phyloP scores from a whole-genome alignment of 2,888 invertebrate genomes.

The Parapristionchus giblindavisi region DNA sequence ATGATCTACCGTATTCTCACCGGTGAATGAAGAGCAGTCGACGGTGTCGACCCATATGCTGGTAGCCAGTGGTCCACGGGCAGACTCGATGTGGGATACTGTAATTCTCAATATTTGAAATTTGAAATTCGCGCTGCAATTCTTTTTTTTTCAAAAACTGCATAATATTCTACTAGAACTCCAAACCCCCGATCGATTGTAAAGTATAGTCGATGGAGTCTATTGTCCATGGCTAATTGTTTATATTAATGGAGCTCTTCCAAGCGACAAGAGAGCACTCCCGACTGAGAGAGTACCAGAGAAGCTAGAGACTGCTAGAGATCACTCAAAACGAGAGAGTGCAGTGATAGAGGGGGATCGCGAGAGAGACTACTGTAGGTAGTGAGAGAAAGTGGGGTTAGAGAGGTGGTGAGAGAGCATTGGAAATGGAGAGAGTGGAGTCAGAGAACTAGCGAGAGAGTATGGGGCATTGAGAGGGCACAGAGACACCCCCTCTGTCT shows the following conservation, averaged over 20 bases:
- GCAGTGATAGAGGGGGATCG: not conserved
- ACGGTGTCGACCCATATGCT: not conserved
- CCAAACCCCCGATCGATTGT: not conserved
- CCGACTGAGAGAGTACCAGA: not conserved
- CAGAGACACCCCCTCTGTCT: no score
- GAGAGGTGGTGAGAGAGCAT: no score
- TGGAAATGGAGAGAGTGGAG: not conserved
- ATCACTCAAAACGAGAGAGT: not conserved
- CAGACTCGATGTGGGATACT: slow-evolving; percentile 24
- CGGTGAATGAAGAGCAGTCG: not conserved
- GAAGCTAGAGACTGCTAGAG: not conserved
- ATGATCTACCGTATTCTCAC: not conserved
- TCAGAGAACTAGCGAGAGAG: not conserved
- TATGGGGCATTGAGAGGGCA: not conserved
- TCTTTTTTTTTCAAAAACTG: not conserved
- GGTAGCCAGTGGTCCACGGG: slow-evolving; percentile 24
- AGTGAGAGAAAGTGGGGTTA: no score
- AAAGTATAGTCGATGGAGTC: not conserved
- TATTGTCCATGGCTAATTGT: slow-evolving; percentile 27
- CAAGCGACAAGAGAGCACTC: slow-evolving; percentile 6
- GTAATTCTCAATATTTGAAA: slow-evolving; percentile 8
- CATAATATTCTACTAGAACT: slow-evolving; percentile 8
- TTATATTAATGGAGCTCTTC: slow-evolving; percentile 31
- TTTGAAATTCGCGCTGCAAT: not conserved
- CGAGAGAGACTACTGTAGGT: not conserved